Evolutionary conservation across 2,888 invertebrate species (phyloP), one percentile per base, ranked within the genome.

Genomic region (Eupithecia dodoneata): DNA sequence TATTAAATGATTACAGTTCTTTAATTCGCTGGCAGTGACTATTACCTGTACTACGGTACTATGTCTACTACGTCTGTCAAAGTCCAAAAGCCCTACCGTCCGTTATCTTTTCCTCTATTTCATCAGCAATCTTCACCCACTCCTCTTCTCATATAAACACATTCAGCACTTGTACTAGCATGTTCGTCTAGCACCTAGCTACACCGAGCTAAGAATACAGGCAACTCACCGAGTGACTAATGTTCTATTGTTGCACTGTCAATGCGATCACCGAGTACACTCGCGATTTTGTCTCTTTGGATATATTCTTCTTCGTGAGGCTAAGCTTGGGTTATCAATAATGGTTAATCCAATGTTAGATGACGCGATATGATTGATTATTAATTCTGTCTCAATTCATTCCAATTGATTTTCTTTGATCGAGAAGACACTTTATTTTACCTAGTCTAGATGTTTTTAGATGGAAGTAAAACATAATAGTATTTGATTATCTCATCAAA

Each of bases 201-300:
- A 55, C 75, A 73, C 49, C 67, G 63, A 47, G 76, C 82, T 81
- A 82, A 79, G 65, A 76, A 79, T 82, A 82, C 76, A 41, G 75
- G 18, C 79, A 66, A 79, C 80, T 82, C 82, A 80, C 79, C 79
- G 77, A 47, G 52, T 81, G 82, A 82, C 76, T 81, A 81, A 82
- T 79, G 73, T 42, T 71, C 81, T 81, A 82, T 80, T 79, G 80
- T 82, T 76, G 79, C 76, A 77, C 80, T 82, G 82, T 81, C 81
- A 80, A 82, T 81, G 79, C 45, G 75, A 74, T 76, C 74, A 70
- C 65, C 15, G 42, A 12, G 69, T 42, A 67, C 67, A 45, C 69
- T 69, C 42, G 66, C 42, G 42, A 13, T 41, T 41, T 66, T 13
- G 13, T 66, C 66, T 66, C 66, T 42, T 66, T 13, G 66, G 42